Evolutionary conservation across 2,888 invertebrate species (phyloP).

Genomic region (Tigriopus californicus): DNA sequence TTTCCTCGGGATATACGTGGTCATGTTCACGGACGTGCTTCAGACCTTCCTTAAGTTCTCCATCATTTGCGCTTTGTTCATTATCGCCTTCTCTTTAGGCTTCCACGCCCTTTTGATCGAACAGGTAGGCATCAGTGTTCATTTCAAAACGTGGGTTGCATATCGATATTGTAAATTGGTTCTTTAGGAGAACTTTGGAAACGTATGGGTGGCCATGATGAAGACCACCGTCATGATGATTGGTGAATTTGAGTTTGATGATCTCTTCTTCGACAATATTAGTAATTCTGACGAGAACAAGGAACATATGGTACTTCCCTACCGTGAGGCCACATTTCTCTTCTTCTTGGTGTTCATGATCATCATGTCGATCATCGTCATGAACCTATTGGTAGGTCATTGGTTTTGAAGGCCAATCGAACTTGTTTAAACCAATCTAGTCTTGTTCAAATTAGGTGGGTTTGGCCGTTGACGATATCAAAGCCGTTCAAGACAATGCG

Average conservation of each 20-base stretch:
- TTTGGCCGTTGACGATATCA: constrained; percentile 35
- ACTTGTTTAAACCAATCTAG: neutral
- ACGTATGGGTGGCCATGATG: constrained; percentile 23
- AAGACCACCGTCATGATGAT: constrained; percentile 29
- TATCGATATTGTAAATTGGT: constrained; percentile 25
- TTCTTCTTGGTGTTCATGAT: constrained; percentile 26
- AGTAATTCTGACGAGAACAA: neutral
- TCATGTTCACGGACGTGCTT: constrained; percentile 28
- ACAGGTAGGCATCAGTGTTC: neutral
- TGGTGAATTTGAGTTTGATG: constrained; percentile 27
- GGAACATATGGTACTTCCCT: neutral
- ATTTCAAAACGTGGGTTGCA: neutral
- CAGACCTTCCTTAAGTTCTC: constrained; percentile 27
- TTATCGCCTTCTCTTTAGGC: constrained; percentile 24
- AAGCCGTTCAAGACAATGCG: constrained; percentile 33
- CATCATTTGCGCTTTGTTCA: constrained; percentile 26
- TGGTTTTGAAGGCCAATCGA: no score
- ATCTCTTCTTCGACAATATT: constrained; percentile 24
- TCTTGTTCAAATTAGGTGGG: constrained; percentile 23
- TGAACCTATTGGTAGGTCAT: constrained; percentile 30
- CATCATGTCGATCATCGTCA: constrained; percentile 27
- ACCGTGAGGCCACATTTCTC: neutral
- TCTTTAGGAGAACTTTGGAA: constrained; percentile 23
- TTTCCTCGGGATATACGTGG: constrained; percentile 27
- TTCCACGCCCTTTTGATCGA: constrained; percentile 23